phyloP scores from a whole-genome alignment of 2,888 invertebrate species.

The Agapetus fuscipes region DNA sequence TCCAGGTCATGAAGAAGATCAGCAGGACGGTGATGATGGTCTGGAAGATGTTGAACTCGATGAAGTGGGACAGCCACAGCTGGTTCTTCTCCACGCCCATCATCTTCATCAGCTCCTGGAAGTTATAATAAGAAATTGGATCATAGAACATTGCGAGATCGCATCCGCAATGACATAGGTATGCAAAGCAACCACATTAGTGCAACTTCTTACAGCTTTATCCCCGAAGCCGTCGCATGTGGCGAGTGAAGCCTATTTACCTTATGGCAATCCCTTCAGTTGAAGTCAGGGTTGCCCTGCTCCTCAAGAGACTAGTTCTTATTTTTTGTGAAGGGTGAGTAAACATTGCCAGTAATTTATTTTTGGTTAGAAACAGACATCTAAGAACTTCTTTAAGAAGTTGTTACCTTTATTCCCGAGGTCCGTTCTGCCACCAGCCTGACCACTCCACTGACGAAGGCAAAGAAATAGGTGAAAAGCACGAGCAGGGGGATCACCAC shows the following conservation, averaged over 20 bases:
- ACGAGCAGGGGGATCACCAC: slow-evolving; percentile 32
- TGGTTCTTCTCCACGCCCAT: slow-evolving; percentile 58
- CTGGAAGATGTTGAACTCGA: slow-evolving; percentile 50
- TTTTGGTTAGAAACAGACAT: too few relatives aligned
- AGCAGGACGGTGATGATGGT: slow-evolving; percentile 38
- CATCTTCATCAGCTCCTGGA: slow-evolving; percentile 70
- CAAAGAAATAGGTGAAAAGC: slow-evolving; percentile 38
- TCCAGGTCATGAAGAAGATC: slow-evolving; percentile 31
- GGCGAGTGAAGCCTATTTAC: too few relatives aligned
- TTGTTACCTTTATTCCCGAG: slow-evolving; percentile 31
- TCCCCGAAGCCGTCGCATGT: too few relatives aligned
- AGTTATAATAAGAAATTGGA: slow-evolving; percentile 7
- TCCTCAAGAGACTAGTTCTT: too few relatives aligned
- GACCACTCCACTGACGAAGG: slow-evolving; percentile 36
- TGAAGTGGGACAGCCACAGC: slow-evolving; percentile 58
- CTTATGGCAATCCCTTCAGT: too few relatives aligned
- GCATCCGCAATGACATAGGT: too few relatives aligned
- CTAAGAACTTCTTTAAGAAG: too few relatives aligned
- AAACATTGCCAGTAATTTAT: too few relatives aligned
- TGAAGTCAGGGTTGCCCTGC: too few relatives aligned
- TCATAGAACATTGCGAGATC: not conserved
- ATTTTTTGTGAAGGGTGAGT: not conserved
- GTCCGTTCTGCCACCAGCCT: slow-evolving; percentile 30
- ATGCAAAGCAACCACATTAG: too few relatives aligned
- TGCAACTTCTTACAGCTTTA: too few relatives aligned